Base-by-base conservation (phyloP, 37 sponge, comb jelly and placozoan genomes). In the Spongilla lacustris region DNA sequence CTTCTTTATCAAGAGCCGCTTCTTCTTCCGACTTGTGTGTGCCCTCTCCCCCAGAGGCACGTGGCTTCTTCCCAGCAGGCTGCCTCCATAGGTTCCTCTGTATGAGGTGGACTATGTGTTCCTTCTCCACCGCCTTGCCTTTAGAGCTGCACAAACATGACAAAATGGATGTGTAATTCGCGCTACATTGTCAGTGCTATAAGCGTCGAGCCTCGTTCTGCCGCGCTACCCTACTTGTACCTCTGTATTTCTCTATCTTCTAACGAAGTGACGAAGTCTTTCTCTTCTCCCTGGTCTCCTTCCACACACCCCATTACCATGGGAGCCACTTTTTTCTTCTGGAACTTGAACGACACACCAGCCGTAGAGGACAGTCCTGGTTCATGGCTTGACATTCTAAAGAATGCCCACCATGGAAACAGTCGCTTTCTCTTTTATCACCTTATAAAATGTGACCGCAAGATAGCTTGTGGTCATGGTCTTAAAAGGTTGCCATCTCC, bases 221-320 rank as follows among this genome's bases (percentile, higher is more conserved):
- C 4, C 38, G 21, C 25, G 46, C 73, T 67, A 73, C 31, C 30
- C 67, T 58, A 93, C n/a, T n/a, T n/a, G n/a, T n/a, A n/a, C 94
- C 94, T 94, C 30, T 94, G 67, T 23, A 94, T 82, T n/a, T 84
- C 50, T 68, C 76, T 87, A 22, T 72, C 94, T 78, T 83, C 91
- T 21, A 94, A 41, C 0, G 92, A 87, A 2, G 74, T 4, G 13
- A 93, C 84, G 50, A 69, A 90, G 46, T 93, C 93, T 70, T 82
- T 93, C 74, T 76, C 73, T 46, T 76, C 75, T 12, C 67, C 69
- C 4, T 83, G 74, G 6, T 83, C 46, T 2, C 32, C 69, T 29
- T 4, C n/a, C 19, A 58, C 58, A 17, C 0, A 0, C 21, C 58
- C 58, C 21, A 17, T 1, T 58, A 58, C 58, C 58, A 58, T 17